Conservation (phyloP, 2,888 invertebrate species). For the Tenthredo mesomela region DNA sequence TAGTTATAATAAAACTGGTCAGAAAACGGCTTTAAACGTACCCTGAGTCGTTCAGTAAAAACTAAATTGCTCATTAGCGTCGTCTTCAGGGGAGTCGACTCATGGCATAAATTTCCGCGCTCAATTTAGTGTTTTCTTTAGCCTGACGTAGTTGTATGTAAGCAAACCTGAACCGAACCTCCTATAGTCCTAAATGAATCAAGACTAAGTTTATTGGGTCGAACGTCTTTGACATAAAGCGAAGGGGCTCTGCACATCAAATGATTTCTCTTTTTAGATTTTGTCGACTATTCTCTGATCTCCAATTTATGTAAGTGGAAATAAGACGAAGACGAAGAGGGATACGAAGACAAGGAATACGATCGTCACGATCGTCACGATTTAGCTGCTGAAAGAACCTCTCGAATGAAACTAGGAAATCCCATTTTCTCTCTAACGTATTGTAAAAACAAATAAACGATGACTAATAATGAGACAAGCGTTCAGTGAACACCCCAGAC, state of each 20-base stretch:
- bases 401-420: constrained; percentile 15
- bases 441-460: constrained; percentile 27
- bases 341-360: neutral
- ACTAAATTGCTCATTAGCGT: constrained; percentile 38
- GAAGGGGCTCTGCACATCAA: neutral
- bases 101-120: constrained; percentile 21
- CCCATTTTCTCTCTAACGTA: constrained; percentile 22
- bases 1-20: constrained; percentile 13
- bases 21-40: constrained; percentile 13
- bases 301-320: neutral
- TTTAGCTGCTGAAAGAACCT: neutral
- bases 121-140: constrained; percentile 30
- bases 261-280: constrained; percentile 2
- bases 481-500: neutral
- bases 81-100: neutral
- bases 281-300: constrained; percentile 7
- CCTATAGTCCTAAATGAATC: neutral
- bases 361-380: neutral
- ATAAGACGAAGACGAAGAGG: neutral
- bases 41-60: constrained; percentile 7
- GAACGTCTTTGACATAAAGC: constrained; percentile 29
- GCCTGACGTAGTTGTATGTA: constrained; percentile 1
- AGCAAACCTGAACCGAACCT: neutral
- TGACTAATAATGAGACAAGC: constrained; percentile 11
- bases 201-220: constrained; percentile 34